phyloP scores from a whole-genome alignment of 2,888 invertebrate species.

The Acrobasis suavella region DNA sequence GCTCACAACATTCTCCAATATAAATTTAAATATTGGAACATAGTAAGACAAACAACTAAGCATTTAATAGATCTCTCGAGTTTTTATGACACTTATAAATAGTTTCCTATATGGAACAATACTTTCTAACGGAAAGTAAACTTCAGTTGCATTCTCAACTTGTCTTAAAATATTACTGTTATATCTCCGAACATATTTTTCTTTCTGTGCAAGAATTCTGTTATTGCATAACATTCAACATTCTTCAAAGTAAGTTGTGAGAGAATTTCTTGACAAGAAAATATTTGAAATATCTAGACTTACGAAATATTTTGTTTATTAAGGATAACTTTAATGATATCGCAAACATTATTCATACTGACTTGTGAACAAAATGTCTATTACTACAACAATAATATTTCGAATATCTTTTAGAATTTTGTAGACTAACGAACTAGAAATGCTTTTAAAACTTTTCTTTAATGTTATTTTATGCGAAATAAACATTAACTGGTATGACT shows the following conservation, averaged over 20 bases:
- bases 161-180: conserved; percentile 13
- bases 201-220: background rate
- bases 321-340: background rate
- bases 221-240: conserved; percentile 8
- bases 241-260: conserved; percentile 3
- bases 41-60: background rate
- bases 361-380: background rate
- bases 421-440: background rate
- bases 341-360: background rate
- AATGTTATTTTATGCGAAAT: conserved; percentile 12
- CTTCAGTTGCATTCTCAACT: conserved; percentile 1
- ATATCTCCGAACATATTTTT: conserved; percentile 9
- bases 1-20: background rate
- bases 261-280: background rate
- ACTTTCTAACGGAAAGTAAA: conserved; percentile 4
- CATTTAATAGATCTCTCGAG: background rate
- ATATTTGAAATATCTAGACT: conserved; percentile 1
- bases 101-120: conserved; percentile 4
- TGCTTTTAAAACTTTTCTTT: conserved; percentile 7
- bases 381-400: background rate
- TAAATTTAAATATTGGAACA: background rate
- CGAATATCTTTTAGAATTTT: background rate
- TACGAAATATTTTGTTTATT: too few relatives aligned
- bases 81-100: conserved; percentile 9
- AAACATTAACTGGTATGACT: background rate